Conservation (phyloP, 2,797 vertebrate species). For the Borostomias antarcticus region DNA sequence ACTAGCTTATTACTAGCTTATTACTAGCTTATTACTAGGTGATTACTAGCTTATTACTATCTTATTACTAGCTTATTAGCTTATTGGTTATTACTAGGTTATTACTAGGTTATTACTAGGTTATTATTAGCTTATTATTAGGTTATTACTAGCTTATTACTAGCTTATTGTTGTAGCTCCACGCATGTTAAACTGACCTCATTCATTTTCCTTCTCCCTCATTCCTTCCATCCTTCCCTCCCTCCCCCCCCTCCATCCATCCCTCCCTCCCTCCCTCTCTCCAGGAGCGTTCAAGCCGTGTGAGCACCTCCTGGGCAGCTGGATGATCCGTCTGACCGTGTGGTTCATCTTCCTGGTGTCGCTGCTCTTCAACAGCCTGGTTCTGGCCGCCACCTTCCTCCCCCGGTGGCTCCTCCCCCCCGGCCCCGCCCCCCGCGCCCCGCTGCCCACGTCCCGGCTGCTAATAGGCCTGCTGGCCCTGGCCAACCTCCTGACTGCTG, state of each 20-base stretch:
- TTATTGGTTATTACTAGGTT: too few species aligned
- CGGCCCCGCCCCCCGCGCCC: slow-evolving; percentile 40
- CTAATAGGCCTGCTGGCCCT: slow-evolving; percentile 90
- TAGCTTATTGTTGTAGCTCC: not conserved
- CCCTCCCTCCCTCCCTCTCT: slow-evolving; percentile 17
- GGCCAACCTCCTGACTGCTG: slow-evolving; percentile 91
- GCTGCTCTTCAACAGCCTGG: slow-evolving; percentile 90
- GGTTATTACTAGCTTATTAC: too few species aligned
- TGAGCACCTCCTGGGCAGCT: slow-evolving; percentile 93
- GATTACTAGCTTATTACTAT: too few species aligned
- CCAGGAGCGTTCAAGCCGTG: slow-evolving; percentile 97
- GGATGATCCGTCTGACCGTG: slow-evolving; percentile 98
- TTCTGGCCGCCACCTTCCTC: slow-evolving; percentile 86
- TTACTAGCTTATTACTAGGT: too few species aligned
- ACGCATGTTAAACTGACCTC: not conserved
- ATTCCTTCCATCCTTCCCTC: not conserved
- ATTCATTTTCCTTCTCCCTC: not conserved
- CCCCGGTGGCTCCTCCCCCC: slow-evolving; percentile 48
- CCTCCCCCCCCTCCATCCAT: not conserved
- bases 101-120: too few species aligned
- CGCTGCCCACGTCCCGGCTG: slow-evolving; percentile 80
- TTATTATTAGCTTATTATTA: too few species aligned
- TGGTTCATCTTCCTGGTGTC: slow-evolving; percentile 99
- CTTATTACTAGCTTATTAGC: too few species aligned
- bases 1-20: too few species aligned